phyloP scores from a whole-genome alignment of 2,797 vertebrate species.

The Peromyscus eremicus region DNA sequence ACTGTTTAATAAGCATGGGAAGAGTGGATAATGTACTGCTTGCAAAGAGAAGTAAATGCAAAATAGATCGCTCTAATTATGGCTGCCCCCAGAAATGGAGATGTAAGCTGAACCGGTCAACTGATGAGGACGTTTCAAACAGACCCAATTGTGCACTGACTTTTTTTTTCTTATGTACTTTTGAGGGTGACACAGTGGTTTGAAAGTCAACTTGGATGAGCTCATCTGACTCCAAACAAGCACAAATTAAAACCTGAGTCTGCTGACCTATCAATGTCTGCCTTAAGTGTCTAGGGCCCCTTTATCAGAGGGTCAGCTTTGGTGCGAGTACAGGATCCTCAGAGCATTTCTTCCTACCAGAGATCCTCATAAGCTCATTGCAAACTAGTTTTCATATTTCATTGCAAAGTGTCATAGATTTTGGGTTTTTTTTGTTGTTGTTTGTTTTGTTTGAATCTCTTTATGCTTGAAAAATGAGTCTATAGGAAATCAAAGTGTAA shows the following conservation, averaged over 20 bases:
- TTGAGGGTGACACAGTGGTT: slow-evolving; percentile 76
- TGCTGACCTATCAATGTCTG: slow-evolving; percentile 74
- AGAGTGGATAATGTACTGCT: slow-evolving; percentile 90
- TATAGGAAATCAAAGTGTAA: slow-evolving; percentile 84
- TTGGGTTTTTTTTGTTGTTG: slow-evolving; percentile 77
- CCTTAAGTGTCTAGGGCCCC: slow-evolving; percentile 65
- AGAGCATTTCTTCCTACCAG: slow-evolving; percentile 63
- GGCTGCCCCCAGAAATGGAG: slow-evolving; percentile 87
- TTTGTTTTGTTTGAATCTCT: slow-evolving; percentile 79
- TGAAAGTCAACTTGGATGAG: slow-evolving; percentile 80
- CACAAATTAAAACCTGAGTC: slow-evolving; percentile 70
- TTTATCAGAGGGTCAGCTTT: slow-evolving; percentile 69
- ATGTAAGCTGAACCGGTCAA: slow-evolving; percentile 87
- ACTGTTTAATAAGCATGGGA: slow-evolving; percentile 90
- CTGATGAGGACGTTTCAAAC: slow-evolving; percentile 85
- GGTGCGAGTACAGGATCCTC: slow-evolving; percentile 50
- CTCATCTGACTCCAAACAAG: slow-evolving; percentile 77
- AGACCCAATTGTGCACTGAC: slow-evolving; percentile 80
- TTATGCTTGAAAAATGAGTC: slow-evolving; percentile 77
- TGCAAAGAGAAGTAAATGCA: slow-evolving; percentile 90
- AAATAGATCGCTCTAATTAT: slow-evolving; percentile 90
- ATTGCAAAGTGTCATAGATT: slow-evolving; percentile 75
- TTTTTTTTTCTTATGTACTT: slow-evolving; percentile 80
- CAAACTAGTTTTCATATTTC: slow-evolving; percentile 64
- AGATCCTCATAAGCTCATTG: slow-evolving; percentile 50